Evolutionary conservation across 2,888 invertebrate species (phyloP).

Genomic region (Dicycla oo): DNA sequence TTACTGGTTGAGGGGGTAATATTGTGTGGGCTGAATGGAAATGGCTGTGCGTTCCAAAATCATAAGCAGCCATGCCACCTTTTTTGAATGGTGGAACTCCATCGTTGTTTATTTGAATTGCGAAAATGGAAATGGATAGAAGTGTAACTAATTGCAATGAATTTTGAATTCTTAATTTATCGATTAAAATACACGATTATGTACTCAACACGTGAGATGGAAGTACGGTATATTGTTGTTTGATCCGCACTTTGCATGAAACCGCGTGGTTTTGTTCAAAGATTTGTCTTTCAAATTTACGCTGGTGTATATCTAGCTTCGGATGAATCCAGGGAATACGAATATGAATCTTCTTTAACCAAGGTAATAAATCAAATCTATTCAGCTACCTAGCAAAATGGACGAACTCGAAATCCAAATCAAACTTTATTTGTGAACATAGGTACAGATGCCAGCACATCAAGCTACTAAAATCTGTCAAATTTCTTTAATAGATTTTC

Average conservation of each 20-base stretch:
- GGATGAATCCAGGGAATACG: no score
- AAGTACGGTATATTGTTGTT: no score
- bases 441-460: no score
- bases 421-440: no score
- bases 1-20: constrained; percentile 6
- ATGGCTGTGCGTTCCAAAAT: neutral
- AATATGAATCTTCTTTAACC: no score
- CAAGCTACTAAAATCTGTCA: no score
- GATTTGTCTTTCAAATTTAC: neutral
- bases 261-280: neutral
- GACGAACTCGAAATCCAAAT: neutral
- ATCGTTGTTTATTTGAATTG: neutral
- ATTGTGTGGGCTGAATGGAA: constrained; percentile 5
- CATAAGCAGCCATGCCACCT: neutral
- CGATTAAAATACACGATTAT: neutral
- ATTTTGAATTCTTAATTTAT: neutral
- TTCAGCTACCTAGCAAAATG: neutral
- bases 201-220: neutral
- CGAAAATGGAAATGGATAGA: neutral
- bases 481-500: no score
- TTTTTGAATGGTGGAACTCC: neutral
- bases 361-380: neutral
- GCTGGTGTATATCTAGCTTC: neutral
- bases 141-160: neutral
- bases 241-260: neutral